These are phyloP conservation scores for Meteorus sp. DNA, from an alignment of 1,140 invertebrate genomes.

Conservation along the genomic window DNA sequence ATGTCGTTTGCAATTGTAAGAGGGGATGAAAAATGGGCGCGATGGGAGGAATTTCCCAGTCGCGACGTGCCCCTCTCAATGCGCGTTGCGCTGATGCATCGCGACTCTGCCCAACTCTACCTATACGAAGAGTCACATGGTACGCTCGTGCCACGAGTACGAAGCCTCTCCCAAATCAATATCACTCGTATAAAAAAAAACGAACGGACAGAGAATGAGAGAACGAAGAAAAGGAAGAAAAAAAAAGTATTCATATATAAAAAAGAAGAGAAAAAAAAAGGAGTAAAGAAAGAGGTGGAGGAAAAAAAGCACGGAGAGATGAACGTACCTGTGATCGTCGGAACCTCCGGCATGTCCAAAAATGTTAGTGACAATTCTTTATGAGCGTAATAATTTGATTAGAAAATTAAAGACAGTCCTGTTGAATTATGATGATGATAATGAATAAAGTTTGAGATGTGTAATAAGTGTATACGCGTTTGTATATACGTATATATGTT, in stretches of 20 bases:
- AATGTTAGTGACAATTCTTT: slow-evolving; percentile 5
- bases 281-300: slow-evolving; percentile 2
- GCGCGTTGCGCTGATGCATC: slow-evolving; percentile 52
- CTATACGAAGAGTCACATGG: slow-evolving; percentile 43
- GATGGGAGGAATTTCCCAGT: slow-evolving; percentile 39
- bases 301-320: neutral
- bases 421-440: slow-evolving; percentile 1
- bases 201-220: too few relatives aligned
- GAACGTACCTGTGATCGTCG: slow-evolving; percentile 23
- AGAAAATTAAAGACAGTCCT: neutral
- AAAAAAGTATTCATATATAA: slow-evolving; percentile 24
- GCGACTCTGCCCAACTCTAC: slow-evolving; percentile 29
- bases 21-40: too few relatives aligned
- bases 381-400: neutral
- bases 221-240: slow-evolving; percentile 2
- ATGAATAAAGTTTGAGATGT: slow-evolving; percentile 10
- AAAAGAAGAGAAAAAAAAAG: slow-evolving; percentile 15
- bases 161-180: slow-evolving; percentile 59
- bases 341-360: slow-evolving; percentile 15
- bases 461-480: too few relatives aligned
- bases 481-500: neutral
- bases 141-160: slow-evolving; percentile 54
- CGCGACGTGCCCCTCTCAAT: slow-evolving; percentile 39
- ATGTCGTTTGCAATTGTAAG: too few relatives aligned
- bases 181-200: slow-evolving; percentile 56